These are phyloP conservation scores for Drosophila monieri DNA, from an alignment of 2,888 invertebrate genomes.

Conservation along the genomic window DNA sequence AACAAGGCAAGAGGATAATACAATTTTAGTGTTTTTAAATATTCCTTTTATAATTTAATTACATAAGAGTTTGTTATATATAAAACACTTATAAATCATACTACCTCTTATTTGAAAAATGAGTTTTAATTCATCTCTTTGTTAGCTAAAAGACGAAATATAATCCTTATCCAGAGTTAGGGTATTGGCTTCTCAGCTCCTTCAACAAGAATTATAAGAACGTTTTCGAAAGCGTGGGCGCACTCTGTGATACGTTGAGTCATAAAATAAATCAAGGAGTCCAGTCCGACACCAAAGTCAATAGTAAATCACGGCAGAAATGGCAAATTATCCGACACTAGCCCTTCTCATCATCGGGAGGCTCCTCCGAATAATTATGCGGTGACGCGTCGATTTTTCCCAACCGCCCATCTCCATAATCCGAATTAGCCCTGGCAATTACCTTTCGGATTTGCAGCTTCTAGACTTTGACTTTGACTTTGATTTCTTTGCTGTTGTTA, in stretches of 20 bases:
- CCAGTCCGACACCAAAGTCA: slow-evolving; percentile 71
- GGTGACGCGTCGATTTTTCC: slow-evolving; percentile 36
- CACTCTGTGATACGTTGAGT: slow-evolving; percentile 64
- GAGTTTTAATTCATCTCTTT: no score
- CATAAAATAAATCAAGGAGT: slow-evolving; percentile 74
- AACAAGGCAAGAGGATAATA: no score
- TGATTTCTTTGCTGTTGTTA: slow-evolving; percentile 36
- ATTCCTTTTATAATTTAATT: no score
- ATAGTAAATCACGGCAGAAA: slow-evolving; percentile 71
- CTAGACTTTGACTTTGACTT: slow-evolving; percentile 57
- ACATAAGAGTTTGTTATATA: no score
- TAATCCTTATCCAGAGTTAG: background rate
- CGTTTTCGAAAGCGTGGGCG: slow-evolving; percentile 41
- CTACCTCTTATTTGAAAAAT: no score
- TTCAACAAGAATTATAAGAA: slow-evolving; percentile 6
- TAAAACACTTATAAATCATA: no score
- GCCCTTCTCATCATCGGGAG: slow-evolving; percentile 29
- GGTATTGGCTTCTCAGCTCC: background rate
- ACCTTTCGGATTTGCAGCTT: slow-evolving; percentile 59
- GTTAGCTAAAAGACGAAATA: no score
- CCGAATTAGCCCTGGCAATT: slow-evolving; percentile 60
- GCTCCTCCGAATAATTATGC: slow-evolving; percentile 46
- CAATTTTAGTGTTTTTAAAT: no score
- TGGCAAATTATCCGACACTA: slow-evolving; percentile 47
- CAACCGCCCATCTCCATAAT: slow-evolving; percentile 13